Percentiles rank a stretch among this genome's conserved stretches.
Evolutionary conservation across 2,797 vertebrate species (phyloP).

Genomic region (Tamandua tetradactyla): DNA sequence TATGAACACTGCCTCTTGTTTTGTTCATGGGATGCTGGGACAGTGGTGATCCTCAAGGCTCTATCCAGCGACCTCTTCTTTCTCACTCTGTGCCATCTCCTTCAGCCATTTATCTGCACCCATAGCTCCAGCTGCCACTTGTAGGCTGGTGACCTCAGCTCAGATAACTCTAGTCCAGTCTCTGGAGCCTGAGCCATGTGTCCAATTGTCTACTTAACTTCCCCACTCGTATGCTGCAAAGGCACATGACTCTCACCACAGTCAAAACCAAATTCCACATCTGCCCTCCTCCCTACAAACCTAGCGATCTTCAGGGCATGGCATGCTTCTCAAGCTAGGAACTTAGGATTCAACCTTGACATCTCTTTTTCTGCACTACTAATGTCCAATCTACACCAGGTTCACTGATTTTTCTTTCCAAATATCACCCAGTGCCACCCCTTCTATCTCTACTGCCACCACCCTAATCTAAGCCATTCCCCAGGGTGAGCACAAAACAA

Average conservation of each 20-base stretch:
- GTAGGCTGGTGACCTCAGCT: not conserved
- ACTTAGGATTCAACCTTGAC: not conserved
- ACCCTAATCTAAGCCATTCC: not conserved
- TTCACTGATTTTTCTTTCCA: not conserved
- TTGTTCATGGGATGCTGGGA: not conserved
- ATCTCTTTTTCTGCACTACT: not conserved
- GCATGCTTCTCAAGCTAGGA: not conserved
- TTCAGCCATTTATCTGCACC: not conserved
- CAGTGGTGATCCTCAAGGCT: not conserved
- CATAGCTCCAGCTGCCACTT: not conserved
- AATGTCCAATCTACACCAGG: not conserved
- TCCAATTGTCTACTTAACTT: not conserved
- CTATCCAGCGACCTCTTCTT: not conserved
- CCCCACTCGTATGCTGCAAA: not conserved
- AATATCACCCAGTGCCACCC: not conserved
- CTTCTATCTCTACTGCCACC: not conserved
- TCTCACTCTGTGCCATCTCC: not conserved
- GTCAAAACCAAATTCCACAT: not conserved
- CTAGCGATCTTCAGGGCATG: not conserved
- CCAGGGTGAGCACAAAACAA: fast-evolving
- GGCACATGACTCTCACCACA: not conserved
- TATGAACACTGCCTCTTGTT: not conserved
- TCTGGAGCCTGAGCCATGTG: not conserved
- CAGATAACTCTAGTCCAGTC: not conserved
- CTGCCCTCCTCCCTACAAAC: not conserved